Base-by-base conservation (phyloP, 2,888 invertebrate species). In the Ephialtes manifestator region DNA sequence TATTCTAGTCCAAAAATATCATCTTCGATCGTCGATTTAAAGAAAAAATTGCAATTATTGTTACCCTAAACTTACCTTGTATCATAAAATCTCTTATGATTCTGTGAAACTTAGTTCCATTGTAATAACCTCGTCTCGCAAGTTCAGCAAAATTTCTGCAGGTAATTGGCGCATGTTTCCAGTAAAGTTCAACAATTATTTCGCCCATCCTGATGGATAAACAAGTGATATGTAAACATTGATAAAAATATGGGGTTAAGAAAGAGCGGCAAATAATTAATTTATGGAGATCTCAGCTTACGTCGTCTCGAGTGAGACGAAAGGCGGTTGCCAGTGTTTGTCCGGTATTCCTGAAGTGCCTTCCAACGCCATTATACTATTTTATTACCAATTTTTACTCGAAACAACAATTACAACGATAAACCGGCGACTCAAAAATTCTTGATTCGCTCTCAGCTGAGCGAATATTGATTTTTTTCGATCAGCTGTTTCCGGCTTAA, bases 91-190 rank as follows among this genome's bases (percentile, higher is more conserved):
- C 98, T 78, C 97, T 95, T 85, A 99, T 99, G 55, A 99, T 97
- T 90, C 99, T 95, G 94, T 99, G 99, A 94, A 99, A 99, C 90
- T 98, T 97, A 4, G 99, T 98, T 87, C 97, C 98, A 94, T 99
- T 99, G 94, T 99, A 99, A 94, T 99, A 99, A 24, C 99, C 99
- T 90, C 99, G 95, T 83, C 98, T 95, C 0, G 97, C 96, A 35
- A 99, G 95, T 94, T 99, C 99, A 83, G 99, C 99, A 94, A 99
- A 99, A 94, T 99, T 99, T 91, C 98, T 95, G 90, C 99, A 99
- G 0, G 99, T 99, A 89, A 97, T 96, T n/a, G 99, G 99, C 0
- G 99, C 97, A 93, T 99, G 99, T 93, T 98, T 98, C 99, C 99
- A 99, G 92, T 99, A 99, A 87, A 99, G 95, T 94, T 99, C 99